Evolutionary conservation across 2,113 vertebrate species (phyloP), one percentile per base, ranked within the genome.

Genomic region (Sialia sialis): DNA sequence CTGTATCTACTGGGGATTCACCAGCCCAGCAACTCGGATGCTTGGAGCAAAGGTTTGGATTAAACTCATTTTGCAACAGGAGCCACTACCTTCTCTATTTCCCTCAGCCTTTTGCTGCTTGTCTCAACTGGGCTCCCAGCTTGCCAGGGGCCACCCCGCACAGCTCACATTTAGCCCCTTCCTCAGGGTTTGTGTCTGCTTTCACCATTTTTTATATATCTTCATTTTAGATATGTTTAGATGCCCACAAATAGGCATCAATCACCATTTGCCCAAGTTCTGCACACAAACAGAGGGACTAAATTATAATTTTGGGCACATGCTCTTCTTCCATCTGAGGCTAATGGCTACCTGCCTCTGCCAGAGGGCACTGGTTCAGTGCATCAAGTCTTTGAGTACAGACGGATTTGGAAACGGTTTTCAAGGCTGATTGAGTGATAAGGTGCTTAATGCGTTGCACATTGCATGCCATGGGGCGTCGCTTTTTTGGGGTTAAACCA

Each of bases 381-480:
- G 36, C 51, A 77, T 29, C 43, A 55, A 67, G 54, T 83, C 63
- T 48, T 94, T 93, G 84, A 85, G 48, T 44, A 64, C 10, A 86
- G 38, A 54, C 34, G 62, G 78, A 74, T 79, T 91, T 90, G 63
- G 75, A 94, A 95, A 48, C 2, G 0, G 19, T 63, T 94, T 87
- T 83, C 78, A 74, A 48, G 30, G 67, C 63, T 12, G 77, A 1
- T 48, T 59, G 48, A 73, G 75, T 39, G 51, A 94, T 89, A 86
- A 66, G 36, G 21, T 51, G 48, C 32, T 58, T 75, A 75, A 84
- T 84, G 32, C 16, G 6, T 52, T 85, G 74, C 63, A 83, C 16
- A 2, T 22, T 85, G 44, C 10, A 16, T 44, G 49, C 26, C n/a
- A 49, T 3, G 1, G 55, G 11, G 8, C 0, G 0, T 67, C 94